phyloP scores from a whole-genome alignment of 2,888 invertebrate species.

The Sipunculus nudus region DNA sequence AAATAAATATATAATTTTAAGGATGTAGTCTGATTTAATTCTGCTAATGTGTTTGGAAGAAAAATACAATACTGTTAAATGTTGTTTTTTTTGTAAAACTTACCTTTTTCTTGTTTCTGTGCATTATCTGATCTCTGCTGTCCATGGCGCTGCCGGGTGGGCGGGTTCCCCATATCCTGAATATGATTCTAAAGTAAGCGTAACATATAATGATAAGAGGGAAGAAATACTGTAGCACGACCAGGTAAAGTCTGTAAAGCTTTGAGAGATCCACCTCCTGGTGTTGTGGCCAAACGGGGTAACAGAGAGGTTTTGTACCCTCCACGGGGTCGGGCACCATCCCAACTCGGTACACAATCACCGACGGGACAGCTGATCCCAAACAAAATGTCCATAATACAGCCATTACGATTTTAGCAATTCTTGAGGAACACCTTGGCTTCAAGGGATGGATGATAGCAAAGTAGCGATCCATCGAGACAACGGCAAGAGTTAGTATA shows the following conservation, averaged over 20 bases:
- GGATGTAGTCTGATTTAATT: too few relatives aligned
- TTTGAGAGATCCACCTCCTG: conserved; percentile 50
- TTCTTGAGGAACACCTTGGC: conserved; percentile 75
- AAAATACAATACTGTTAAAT: too few relatives aligned
- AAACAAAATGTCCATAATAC: conserved; percentile 80
- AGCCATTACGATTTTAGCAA: conserved; percentile 79
- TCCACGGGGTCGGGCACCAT: conserved; percentile 12
- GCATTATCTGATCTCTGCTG: conserved; percentile 79
- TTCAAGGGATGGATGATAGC: conserved; percentile 70
- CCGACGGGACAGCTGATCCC: conserved; percentile 73
- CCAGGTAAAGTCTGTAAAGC: conserved; percentile 62
- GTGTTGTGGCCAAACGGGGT: conserved; percentile 41
- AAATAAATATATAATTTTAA: too few relatives aligned
- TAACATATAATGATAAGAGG: conserved; percentile 84
- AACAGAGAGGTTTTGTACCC: conserved; percentile 58
- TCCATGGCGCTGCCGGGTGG: conserved; percentile 84
- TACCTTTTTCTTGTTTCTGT: conserved; percentile 86
- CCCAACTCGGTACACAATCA: conserved; percentile 57
- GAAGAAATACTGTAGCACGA: conserved; percentile 75
- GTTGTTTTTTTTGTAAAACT: conserved; percentile 41
- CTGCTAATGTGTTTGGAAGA: too few relatives aligned
- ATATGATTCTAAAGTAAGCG: conserved; percentile 83
- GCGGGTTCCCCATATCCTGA: conserved; percentile 81
- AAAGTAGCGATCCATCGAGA: conserved; percentile 83
- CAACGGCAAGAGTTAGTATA: conserved; percentile 86